These are phyloP conservation scores for Halictus quadricinctus DNA, from an alignment of 2,888 invertebrate species.

Conservation along the genomic window DNA sequence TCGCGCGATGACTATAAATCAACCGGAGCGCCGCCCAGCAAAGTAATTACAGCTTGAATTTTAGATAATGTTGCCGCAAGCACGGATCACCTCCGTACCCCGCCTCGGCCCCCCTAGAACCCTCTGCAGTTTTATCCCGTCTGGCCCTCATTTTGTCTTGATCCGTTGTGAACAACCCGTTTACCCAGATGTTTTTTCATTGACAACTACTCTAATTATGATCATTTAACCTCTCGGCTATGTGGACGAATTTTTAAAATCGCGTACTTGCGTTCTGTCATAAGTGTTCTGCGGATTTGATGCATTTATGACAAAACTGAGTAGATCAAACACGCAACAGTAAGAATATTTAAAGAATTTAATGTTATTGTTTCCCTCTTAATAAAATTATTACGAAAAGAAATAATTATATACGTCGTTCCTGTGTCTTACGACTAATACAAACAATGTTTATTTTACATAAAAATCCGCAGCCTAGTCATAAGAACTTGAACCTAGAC, in stretches of 20 bases:
- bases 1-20: constrained; percentile 83
- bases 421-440: not conserved
- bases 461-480: not conserved
- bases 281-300: not conserved
- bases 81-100: constrained; percentile 71
- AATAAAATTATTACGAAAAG: too few species aligned
- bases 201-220: constrained; percentile 16
- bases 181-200: constrained; percentile 40
- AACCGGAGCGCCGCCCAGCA: constrained; percentile 81
- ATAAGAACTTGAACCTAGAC: not conserved
- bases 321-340: not conserved
- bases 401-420: not conserved
- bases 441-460: not conserved
- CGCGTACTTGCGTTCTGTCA: not conserved
- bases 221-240: not conserved
- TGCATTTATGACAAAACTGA: not conserved
- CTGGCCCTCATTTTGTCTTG: constrained; percentile 42
- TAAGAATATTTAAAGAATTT: too few species aligned
- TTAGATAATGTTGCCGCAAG: constrained; percentile 83
- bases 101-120: constrained; percentile 26
- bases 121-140: constrained; percentile 47
- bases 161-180: constrained; percentile 65
- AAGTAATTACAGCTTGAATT: constrained; percentile 83
- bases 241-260: not conserved
- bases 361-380: too few species aligned